A percentile compares a stretch with the other conserved stretches of the same genome.
phyloP scores from a whole-genome alignment of 2,888 invertebrate genomes.

The Thecocarcelia acutangulata region DNA sequence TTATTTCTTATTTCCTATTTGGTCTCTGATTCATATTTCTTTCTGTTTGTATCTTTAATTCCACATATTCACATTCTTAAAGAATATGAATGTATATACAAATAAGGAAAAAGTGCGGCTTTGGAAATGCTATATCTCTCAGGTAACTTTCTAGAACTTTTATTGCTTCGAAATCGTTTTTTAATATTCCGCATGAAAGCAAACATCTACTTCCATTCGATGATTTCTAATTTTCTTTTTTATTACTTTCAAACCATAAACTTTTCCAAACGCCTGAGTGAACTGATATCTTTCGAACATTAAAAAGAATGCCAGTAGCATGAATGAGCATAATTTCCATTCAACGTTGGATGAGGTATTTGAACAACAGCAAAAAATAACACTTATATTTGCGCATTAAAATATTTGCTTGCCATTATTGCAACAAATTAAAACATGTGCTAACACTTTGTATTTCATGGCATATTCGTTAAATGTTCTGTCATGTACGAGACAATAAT shows the following conservation, averaged over 20 bases:
- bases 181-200: background rate
- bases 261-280: too few relatives aligned
- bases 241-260: slow-evolving; percentile 50
- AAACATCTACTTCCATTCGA: background rate
- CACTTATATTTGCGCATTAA: slow-evolving; percentile 37
- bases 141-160: background rate
- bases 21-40: too few relatives aligned
- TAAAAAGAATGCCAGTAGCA: slow-evolving; percentile 32
- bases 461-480: slow-evolving; percentile 3
- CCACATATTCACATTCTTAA: too few relatives aligned
- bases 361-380: background rate
- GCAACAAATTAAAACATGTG: slow-evolving; percentile 68
- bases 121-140: too few relatives aligned
- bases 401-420: slow-evolving; percentile 47
- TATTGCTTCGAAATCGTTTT: background rate
- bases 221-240: slow-evolving; percentile 19
- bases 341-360: slow-evolving; percentile 50
- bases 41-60: too few relatives aligned
- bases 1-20: too few relatives aligned
- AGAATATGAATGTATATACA: too few relatives aligned
- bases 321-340: slow-evolving; percentile 1
- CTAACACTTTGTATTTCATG: slow-evolving; percentile 52
- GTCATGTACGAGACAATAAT: background rate
- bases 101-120: too few relatives aligned
- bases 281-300: too few relatives aligned